A percentile compares a stretch with the other conserved stretches of the same genome.
Evolutionary conservation across 2,888 invertebrate genomes (phyloP).

Genomic region (Mellilla xanthometata): DNA sequence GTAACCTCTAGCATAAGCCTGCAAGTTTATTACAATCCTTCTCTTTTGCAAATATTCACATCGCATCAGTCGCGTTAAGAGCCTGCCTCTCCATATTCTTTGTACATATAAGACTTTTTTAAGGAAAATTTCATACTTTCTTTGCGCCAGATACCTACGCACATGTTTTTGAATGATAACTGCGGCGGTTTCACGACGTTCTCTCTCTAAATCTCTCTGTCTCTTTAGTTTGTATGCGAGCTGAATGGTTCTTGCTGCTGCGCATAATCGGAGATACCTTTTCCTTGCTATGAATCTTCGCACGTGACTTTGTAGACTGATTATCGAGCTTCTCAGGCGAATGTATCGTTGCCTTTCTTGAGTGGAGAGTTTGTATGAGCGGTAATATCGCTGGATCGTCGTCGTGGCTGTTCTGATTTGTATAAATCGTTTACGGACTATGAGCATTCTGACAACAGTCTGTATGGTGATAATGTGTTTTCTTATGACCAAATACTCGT

Average conservation of each 20-base stretch:
- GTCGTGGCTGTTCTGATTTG: constrained; percentile 42
- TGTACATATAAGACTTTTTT: constrained; percentile 58
- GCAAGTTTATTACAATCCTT: constrained; percentile 55
- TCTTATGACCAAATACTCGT: constrained; percentile 46
- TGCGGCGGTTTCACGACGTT: constrained; percentile 47
- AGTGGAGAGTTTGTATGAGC: constrained; percentile 49
- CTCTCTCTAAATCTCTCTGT: constrained; percentile 37
- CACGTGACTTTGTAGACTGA: constrained; percentile 47
- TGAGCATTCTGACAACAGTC: constrained; percentile 56
- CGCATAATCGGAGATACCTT: constrained; percentile 46
- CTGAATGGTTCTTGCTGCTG: constrained; percentile 58
- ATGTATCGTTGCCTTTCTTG: constrained; percentile 43
- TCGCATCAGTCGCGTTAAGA: constrained; percentile 56
- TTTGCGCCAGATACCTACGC: constrained; percentile 52
- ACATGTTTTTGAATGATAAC: constrained; percentile 61
- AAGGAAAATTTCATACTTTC: constrained; percentile 48
- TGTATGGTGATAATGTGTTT: constrained; percentile 55
- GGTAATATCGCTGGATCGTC: constrained; percentile 64
- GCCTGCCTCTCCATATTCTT: constrained; percentile 64
- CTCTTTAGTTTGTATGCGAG: constrained; percentile 57
- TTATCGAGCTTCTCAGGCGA: constrained; percentile 35
- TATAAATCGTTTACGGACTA: constrained; percentile 44
- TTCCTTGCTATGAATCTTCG: constrained; percentile 50
- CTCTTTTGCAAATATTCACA: constrained; percentile 58
- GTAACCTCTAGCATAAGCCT: constrained; percentile 73